A percentile compares a stretch with the other conserved stretches of the same genome.
Conservation (phyloP, 23 tunicate genomes). For the Trididemnum miniatum region DNA sequence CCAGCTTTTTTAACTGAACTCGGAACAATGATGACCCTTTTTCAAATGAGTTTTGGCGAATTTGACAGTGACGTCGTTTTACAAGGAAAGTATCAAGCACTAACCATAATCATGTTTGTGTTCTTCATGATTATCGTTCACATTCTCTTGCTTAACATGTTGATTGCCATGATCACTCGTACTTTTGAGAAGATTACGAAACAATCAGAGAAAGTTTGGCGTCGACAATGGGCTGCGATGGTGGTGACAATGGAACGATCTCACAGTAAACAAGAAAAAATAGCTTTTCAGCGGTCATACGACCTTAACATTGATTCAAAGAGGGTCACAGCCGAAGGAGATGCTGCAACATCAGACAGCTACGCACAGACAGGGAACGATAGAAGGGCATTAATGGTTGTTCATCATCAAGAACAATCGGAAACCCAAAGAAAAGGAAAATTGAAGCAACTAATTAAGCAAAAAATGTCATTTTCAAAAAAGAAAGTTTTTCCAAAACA, state of each 20-base stretch:
- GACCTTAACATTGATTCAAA: constrained; percentile 43
- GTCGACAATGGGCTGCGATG: constrained; percentile 86
- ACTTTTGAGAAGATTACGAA: constrained; percentile 74
- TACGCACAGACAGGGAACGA: neutral
- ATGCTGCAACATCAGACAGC: neutral
- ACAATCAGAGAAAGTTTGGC: constrained; percentile 64
- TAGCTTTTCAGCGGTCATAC: constrained; percentile 59
- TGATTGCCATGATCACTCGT: constrained; percentile 94
- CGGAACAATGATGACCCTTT: constrained; percentile 73
- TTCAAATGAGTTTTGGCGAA: constrained; percentile 89
- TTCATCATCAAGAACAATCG: constrained; percentile 31
- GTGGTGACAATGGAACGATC: constrained; percentile 79
- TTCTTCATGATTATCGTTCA: constrained; percentile 81
- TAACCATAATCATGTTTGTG: constrained; percentile 69
- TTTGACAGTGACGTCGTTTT: constrained; percentile 41
- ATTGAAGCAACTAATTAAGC: constrained; percentile 8
- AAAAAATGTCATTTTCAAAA: too few relatives aligned
- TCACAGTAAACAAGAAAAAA: constrained; percentile 44
- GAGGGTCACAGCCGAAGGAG: constrained; percentile 71
- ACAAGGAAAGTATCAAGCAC: constrained; percentile 50
- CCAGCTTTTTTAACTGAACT: constrained; percentile 54
- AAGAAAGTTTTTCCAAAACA: neutral
- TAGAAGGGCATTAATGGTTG: constrained; percentile 53
- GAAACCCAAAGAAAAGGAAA: constrained; percentile 44
- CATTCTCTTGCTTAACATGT: constrained; percentile 82